Conservation (phyloP, 2,888 invertebrate species). For the Acholoe squamosa region DNA sequence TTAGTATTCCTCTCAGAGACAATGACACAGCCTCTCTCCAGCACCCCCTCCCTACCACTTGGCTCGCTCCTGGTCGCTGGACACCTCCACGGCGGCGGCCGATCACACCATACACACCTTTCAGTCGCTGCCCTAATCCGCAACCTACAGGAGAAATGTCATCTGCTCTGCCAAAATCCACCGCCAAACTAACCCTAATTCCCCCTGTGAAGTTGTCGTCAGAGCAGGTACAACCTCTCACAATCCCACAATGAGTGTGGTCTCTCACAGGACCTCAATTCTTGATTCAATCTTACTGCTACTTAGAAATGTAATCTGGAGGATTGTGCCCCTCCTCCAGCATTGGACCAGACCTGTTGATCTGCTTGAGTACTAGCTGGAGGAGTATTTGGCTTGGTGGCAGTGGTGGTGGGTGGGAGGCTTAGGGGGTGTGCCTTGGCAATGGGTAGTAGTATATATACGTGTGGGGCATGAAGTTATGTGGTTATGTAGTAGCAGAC, state of each 20-base stretch:
- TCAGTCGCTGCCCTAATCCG: no score
- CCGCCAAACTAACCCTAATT: no score
- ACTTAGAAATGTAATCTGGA: background rate
- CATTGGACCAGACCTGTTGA: background rate
- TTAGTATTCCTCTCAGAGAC: slow-evolving; percentile 40
- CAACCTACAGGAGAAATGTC: no score
- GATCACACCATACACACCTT: background rate
- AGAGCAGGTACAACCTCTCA: no score
- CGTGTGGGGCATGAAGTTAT: background rate
- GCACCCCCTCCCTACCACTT: background rate
- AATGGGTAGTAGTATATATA: slow-evolving; percentile 17
- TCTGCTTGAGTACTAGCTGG: background rate
- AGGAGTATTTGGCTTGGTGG: background rate
- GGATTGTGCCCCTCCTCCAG: background rate
- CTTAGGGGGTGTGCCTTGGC: background rate
- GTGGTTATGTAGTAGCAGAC: background rate
- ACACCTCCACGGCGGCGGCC: background rate
- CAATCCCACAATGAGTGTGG: no score
- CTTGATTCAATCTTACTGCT: no score
- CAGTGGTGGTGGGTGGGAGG: background rate
- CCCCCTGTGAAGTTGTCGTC: no score
- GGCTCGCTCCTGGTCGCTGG: background rate
- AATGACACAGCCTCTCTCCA: background rate
- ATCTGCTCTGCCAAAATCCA: no score
- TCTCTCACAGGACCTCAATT: no score